Base-by-base conservation (phyloP, 2,113 vertebrate species). In the Psephotus haematonotus region DNA sequence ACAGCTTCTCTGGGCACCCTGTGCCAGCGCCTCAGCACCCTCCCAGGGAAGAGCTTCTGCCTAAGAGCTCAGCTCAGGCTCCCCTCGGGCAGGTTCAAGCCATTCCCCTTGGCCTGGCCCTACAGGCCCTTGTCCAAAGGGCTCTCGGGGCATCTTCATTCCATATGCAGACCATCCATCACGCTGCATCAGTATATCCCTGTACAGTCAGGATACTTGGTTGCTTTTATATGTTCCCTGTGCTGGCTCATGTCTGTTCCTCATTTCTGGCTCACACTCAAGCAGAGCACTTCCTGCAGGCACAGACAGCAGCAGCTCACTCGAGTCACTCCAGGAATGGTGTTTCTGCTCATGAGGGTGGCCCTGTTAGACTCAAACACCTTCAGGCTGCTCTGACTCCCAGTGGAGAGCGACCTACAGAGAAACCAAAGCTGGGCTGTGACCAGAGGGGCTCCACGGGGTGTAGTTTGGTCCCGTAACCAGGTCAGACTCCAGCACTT, bases 101-200 rank as follows among this genome's bases (percentile, higher is more conserved):
- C 59, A 17, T 37, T 37, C 35, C 59, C 57, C 59, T 25, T 62
- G n/a, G 7, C 59, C 24, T 37, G 24, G 2, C 59, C 9, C 5
- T 37, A 4, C 59, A 37, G n/a, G 15, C 59, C 59, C 24, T 8
- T 37, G n/a, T 11, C 24, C 59, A 27, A 37, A 62, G 33, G 33
- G 9, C 13, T 35, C 33, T 59, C 33, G 10, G 57, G 22, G 57
- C 57, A 59, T 15, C 22, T 59, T 59, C 57, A 16, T 24, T 41
- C 50, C 35, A 0, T 15, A 7, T 5, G 20, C 49, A 24, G 35
- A 43, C 17, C 14, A 33, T n/a, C 44, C 69, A 5, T 28, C 9
- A 0, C 10, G 0, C 13, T 7, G 0, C 49, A 4, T 23, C 28
- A 7, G 57, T 4, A 1, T 10, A 8, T 18, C 46, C 44, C 27